Base-by-base conservation (phyloP, 2,797 vertebrate genomes). In the Lepilemur septentrionalis region DNA sequence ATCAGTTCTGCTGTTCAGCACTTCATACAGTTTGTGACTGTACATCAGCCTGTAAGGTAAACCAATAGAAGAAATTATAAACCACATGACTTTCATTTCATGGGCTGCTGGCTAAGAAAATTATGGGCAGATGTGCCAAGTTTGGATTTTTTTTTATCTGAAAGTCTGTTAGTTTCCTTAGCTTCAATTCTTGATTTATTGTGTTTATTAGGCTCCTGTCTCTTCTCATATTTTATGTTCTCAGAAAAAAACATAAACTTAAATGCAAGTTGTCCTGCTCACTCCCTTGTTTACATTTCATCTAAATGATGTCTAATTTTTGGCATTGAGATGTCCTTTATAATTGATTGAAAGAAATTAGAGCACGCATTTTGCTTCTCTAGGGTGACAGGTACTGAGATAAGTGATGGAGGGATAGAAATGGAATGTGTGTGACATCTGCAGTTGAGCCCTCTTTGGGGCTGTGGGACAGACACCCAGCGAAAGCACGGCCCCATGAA, bases 11-110 rank as follows among this genome's bases (percentile, higher is more conserved):
- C 12, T 84, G 30, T 59, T 81, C 6, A 55, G 67, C 35, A 35
- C 35, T 32, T 28, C 72, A 69, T 48, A 11, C 5, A 50, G 72
- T 72, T 57, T 80, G 69, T 90, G 38, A 18, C 50, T 80, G n/a
- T 22, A 75, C 32, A 17, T 3, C 43, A 38, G 30, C 22, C 50
- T 81, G 46, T 55, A 72, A 70, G 50, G 84, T 81, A 91, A 96
- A 90, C 32, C 89, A 89, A 82, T 17, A 95, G 65, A 55, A 87
- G 65, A 76, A 76, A 70, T 88, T 22, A 94, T 78, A 79, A 88
- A 48, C 30, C 57, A 75, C 50, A 84, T n/a, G 11, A 57, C 69
- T 78, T 89, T 94, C 84, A 88, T 91, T 97, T 94, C 81, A 70
- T 65, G 52, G 92, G 14, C 59, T 61, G 46, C 78, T 95, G 90